Evolutionary conservation across 2,113 vertebrate genomes (phyloP).

Genomic region (Calidris pugnax): DNA sequence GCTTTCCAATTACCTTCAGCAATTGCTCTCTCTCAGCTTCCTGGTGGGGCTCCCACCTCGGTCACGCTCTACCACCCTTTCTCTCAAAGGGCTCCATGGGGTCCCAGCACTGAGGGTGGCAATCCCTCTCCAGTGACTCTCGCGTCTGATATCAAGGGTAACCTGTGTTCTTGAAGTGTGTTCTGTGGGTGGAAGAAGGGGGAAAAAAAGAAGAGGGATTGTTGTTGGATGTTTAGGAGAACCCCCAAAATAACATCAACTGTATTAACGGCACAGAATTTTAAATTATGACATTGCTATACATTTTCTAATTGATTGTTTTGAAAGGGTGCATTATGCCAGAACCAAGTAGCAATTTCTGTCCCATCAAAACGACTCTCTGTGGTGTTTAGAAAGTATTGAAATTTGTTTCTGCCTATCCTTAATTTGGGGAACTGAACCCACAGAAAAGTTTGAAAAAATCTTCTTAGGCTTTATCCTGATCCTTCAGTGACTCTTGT

Average conservation of each 20-base stretch:
- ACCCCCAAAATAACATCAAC: neutral
- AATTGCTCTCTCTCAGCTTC: neutral
- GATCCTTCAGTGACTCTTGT: neutral
- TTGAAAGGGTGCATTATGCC: neutral
- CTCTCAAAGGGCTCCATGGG: neutral
- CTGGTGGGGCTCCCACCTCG: accelerated
- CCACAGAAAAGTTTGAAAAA: neutral
- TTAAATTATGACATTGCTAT: neutral
- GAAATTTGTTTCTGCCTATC: neutral
- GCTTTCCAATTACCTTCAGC: neutral
- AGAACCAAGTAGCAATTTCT: neutral
- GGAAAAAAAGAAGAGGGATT: neutral
- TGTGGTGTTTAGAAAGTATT: neutral
- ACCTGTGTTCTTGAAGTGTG: neutral
- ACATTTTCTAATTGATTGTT: neutral
- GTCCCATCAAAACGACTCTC: neutral
- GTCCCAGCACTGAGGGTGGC: neutral
- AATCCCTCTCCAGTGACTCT: neutral
- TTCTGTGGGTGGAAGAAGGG: neutral
- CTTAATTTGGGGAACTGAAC: neutral
- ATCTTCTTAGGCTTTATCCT: neutral
- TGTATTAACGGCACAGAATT: neutral
- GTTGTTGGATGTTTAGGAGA: neutral
- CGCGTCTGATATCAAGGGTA: neutral
- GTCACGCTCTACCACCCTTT: neutral